Evolutionary conservation across 1,140 invertebrate species (phyloP), one percentile per base, ranked within the genome.

Genomic region (Leptinotarsa undecemlineata): DNA sequence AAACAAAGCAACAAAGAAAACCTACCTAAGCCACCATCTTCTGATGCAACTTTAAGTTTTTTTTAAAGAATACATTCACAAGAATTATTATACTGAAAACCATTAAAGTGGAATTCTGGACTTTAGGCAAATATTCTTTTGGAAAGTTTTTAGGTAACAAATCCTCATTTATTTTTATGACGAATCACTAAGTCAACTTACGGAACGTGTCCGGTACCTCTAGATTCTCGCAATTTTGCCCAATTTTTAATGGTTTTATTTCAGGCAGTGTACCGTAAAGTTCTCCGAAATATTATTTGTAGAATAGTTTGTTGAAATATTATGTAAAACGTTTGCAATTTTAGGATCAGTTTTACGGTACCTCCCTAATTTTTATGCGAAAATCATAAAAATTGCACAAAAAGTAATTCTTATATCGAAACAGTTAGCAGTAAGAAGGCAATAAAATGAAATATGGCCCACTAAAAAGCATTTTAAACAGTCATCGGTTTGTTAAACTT

Each of bases 301-400:
- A 21, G 20, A 64, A 64, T 64, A 33, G 21, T 64, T 64, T 20
- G 63, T 21, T 19, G 4, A 17, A 33, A 23, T 64, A 33, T 64
- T 64, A 64, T 64, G 63, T 15, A 64, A 64, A 64, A 64, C 15
- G 17, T n/a, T 14, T 17, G 63, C 26, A 64, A 33, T 64, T 26
- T 21, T 4, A 64, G 63, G 63, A 21, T 21, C 4, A 64, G 63
- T 33, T 64, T 64, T 64, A 64, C 63, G 63, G 63, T 14, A 64
- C 63, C 20, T 21, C 14, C 63, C 26, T 23, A n/a, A 33, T 64
- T 64, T 64, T 64, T 64, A 64, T 64, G 63, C 63, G 26, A 64
- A 64, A 64, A 21, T 64, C 63, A 14, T 64, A 64, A 64, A 64
- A 64, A 64, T 64, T 64, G 63, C n/a, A 64, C 63, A 64, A 64